phyloP scores from a whole-genome alignment of 2,888 invertebrate genomes.

The Chrysolina haemoptera region DNA sequence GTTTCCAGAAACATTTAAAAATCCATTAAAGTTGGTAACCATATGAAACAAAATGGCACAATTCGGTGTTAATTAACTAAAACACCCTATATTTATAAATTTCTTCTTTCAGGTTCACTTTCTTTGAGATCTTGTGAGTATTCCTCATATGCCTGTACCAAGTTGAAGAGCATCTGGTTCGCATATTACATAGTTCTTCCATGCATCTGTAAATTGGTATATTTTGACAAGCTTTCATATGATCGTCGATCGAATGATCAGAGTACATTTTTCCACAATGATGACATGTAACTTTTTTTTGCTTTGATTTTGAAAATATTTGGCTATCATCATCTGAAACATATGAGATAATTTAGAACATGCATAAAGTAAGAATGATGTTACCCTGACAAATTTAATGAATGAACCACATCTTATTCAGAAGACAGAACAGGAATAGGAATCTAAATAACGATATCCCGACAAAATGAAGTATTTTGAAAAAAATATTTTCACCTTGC shows the following conservation, averaged over 20 bases:
- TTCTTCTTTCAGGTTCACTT: slow-evolving; percentile 9
- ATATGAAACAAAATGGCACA: too few species aligned
- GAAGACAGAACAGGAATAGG: too few species aligned
- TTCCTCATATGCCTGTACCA: slow-evolving; percentile 17
- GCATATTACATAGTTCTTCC: background rate
- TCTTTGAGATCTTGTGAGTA: background rate
- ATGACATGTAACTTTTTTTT: slow-evolving; percentile 4
- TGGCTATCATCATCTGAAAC: background rate
- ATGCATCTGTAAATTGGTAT: slow-evolving; percentile 14
- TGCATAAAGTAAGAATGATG: too few species aligned
- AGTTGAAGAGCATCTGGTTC: slow-evolving; percentile 4
- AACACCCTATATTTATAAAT: background rate
- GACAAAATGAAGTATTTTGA: too few species aligned
- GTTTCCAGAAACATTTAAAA: too few species aligned
- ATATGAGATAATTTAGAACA: background rate
- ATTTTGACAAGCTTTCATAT: slow-evolving; percentile 16
- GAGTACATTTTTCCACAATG: slow-evolving; percentile 4
- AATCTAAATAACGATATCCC: too few species aligned
- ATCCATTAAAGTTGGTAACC: too few species aligned
- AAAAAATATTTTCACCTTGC: too few species aligned
- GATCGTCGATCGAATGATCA: background rate
- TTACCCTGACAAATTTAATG: too few species aligned
- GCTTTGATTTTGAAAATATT: background rate
- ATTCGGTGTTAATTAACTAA: too few species aligned
- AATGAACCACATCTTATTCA: too few species aligned